phyloP scores from a whole-genome alignment of 1,140 invertebrate genomes.

The Sminthurides bifidus region DNA sequence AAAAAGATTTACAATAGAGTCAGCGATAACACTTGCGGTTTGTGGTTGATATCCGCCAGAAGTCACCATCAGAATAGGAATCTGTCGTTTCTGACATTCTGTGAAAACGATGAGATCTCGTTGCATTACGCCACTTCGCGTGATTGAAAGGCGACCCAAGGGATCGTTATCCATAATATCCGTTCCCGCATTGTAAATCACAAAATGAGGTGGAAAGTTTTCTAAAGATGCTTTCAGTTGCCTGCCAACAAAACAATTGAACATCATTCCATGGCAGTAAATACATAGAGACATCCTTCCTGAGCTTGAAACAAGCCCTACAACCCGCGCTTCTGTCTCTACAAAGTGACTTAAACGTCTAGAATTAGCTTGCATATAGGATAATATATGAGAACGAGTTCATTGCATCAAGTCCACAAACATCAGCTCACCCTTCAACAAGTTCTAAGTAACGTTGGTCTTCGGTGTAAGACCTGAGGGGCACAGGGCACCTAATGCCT shows the following conservation, averaged over 20 bases:
- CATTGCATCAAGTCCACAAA: too few species aligned
- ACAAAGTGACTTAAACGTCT: neutral
- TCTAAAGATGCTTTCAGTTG: constrained; percentile 49
- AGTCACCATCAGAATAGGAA: constrained; percentile 76
- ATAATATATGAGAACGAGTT: too few species aligned
- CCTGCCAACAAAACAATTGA: constrained; percentile 1
- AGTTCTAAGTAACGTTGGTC: constrained; percentile 59
- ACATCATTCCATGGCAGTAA: too few species aligned
- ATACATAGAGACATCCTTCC: too few species aligned
- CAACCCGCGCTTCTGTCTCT: neutral
- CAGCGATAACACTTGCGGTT: constrained; percentile 65
- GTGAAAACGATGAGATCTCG: constrained; percentile 72
- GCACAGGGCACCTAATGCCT: constrained; percentile 59
- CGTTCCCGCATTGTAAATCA: constrained; percentile 80
- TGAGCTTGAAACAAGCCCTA: too few species aligned
- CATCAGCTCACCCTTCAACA: constrained; percentile 56
- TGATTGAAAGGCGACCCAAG: constrained; percentile 55
- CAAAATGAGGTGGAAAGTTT: constrained; percentile 63
- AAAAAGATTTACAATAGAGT: constrained; percentile 63
- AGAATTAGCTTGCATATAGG: too few species aligned
- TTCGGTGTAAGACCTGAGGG: constrained; percentile 50
- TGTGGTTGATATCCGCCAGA: constrained; percentile 69
- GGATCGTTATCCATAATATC: constrained; percentile 67
- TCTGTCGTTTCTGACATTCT: constrained; percentile 47
- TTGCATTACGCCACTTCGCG: constrained; percentile 59